Evolutionary conservation across 1,140 invertebrate genomes (phyloP).

Genomic region (Lysiphlebus fabarum): DNA sequence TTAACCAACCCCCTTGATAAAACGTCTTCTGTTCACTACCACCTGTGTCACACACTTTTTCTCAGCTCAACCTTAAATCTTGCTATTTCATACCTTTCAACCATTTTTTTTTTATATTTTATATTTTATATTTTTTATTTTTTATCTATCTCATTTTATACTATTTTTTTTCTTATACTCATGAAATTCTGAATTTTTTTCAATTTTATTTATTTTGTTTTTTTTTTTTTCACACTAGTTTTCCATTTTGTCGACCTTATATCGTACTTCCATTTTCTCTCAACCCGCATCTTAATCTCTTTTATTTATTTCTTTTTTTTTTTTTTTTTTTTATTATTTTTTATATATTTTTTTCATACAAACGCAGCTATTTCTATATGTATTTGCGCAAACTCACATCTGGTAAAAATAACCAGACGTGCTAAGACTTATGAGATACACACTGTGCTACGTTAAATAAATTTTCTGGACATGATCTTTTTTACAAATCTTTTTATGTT

Average conservation of each 20-base stretch:
- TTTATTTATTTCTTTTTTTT: slow-evolving; percentile 1
- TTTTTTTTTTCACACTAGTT: not conserved
- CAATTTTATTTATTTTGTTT: slow-evolving; percentile 3
- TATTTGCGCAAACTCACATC: slow-evolving; percentile 14
- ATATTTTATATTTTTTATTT: too few relatives aligned
- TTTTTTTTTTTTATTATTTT: slow-evolving; percentile 1
- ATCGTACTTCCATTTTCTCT: not conserved
- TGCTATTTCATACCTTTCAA: not conserved
- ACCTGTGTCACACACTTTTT: slow-evolving; percentile 20
- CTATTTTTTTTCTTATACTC: slow-evolving; percentile 2
- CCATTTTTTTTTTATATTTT: not conserved
- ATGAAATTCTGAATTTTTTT: not conserved
- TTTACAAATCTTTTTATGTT: slow-evolving; percentile 32
- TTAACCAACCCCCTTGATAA: slow-evolving; percentile 10
- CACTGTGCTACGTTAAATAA: slow-evolving; percentile 34
- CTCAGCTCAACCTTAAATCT: slow-evolving; percentile 6
- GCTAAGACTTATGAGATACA: slow-evolving; percentile 32
- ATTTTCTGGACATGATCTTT: slow-evolving; percentile 37
- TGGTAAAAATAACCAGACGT: slow-evolving; percentile 38
- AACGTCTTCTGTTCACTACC: slow-evolving; percentile 21
- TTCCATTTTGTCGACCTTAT: not conserved
- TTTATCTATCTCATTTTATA: slow-evolving; percentile 2
- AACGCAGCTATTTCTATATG: not conserved
- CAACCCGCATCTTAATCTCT: not conserved
- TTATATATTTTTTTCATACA: not conserved